These are phyloP conservation scores for Eucera pruinosa DNA, from an alignment of 2,888 invertebrate genomes.

Conservation along the genomic window DNA sequence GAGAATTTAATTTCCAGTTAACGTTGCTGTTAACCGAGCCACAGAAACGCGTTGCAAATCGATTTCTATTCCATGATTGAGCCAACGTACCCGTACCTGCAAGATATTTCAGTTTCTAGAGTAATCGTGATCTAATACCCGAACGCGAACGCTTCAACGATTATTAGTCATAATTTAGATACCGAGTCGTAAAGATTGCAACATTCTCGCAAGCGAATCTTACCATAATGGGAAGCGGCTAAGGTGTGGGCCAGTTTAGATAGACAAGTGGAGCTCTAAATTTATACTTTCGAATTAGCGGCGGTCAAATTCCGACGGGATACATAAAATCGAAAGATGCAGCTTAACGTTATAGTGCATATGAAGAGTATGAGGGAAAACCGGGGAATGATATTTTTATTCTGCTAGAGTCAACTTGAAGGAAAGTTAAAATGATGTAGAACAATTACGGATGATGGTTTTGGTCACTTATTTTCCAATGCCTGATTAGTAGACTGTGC, in stretches of 20 bases:
- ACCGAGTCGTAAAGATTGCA: background rate
- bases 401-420: too few species aligned
- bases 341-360: too few species aligned
- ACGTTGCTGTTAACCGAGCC: slow-evolving; percentile 4
- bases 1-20: slow-evolving; percentile 57
- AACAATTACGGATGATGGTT: too few species aligned
- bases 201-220: slow-evolving; percentile 14
- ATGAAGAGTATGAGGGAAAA: too few species aligned
- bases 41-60: background rate
- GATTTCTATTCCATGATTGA: slow-evolving; percentile 23
- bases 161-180: slow-evolving; percentile 11
- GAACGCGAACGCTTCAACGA: background rate
- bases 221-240: background rate
- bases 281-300: too few species aligned
- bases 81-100: background rate
- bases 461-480: too few species aligned
- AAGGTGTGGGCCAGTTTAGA: background rate
- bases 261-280: too few species aligned
- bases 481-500: too few species aligned
- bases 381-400: too few species aligned
- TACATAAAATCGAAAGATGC: too few species aligned
- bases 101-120: background rate
- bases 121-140: slow-evolving; percentile 12
- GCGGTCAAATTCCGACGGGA: too few species aligned
- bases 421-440: too few species aligned